Evolutionary conservation across 2,888 invertebrate genomes (phyloP).

Genomic region (Suillia variegata): DNA sequence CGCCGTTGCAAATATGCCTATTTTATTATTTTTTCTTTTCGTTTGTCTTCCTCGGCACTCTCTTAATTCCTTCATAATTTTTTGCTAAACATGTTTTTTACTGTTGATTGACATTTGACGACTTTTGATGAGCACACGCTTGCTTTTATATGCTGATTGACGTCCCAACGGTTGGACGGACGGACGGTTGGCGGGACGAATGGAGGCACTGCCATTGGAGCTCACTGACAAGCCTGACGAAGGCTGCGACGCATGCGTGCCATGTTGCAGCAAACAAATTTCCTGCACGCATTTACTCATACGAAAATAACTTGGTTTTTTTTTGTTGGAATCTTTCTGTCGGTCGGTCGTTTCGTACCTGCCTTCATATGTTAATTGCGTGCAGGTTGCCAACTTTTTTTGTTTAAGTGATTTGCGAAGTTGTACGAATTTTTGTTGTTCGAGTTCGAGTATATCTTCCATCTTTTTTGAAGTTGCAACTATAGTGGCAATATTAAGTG

Average conservation of each 20-base stretch:
- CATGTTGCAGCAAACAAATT: conserved; percentile 31
- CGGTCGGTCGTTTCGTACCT: not conserved
- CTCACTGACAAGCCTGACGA: no score
- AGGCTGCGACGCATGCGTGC: not conserved
- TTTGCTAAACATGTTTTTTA: conserved; percentile 19
- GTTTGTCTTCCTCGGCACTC: not conserved
- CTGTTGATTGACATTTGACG: conserved; percentile 49
- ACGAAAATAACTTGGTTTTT: not conserved
- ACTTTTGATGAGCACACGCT: conserved; percentile 45
- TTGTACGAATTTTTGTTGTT: not conserved
- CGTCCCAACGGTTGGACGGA: not conserved
- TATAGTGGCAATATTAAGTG: conserved; percentile 14
- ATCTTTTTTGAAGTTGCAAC: no score
- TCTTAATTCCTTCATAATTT: conserved; percentile 21
- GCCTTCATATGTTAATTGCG: not conserved
- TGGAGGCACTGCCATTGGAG: no score
- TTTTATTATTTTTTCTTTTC: not conserved
- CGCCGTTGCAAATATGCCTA: conserved; percentile 15
- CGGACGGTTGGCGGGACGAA: no score
- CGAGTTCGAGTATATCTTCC: no score
- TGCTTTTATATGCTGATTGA: conserved; percentile 23
- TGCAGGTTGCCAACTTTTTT: not conserved
- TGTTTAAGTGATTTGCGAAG: no score
- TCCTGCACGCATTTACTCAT: conserved; percentile 31
- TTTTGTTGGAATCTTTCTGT: not conserved